Evolutionary conservation across 64 coral and sea anemone species (phyloP).

Genomic region (Orbicella faveolata): DNA sequence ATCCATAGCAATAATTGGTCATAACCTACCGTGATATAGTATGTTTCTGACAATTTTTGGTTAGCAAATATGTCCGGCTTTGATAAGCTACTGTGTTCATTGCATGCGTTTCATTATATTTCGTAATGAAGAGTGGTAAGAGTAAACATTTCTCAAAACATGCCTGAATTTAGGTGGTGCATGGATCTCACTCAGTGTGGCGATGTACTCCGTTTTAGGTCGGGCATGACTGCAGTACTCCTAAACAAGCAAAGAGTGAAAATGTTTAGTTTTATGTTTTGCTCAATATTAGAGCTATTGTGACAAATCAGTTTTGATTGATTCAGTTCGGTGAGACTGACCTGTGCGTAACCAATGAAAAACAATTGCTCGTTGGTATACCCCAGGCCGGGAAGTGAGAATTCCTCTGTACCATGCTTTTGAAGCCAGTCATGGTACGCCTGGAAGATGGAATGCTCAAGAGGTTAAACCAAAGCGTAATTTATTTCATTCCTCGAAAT

Average conservation of each 20-base stretch:
- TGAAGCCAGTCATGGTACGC: slow-evolving; percentile 90
- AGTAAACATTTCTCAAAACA: not conserved
- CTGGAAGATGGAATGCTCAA: slow-evolving; percentile 15
- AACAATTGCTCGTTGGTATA: slow-evolving; percentile 94
- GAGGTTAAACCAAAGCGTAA: no score
- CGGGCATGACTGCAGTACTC: slow-evolving; percentile 90
- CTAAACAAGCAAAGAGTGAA: slow-evolving; percentile 24
- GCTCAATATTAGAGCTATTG: no score
- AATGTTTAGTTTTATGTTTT: not conserved
- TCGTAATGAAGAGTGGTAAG: not conserved
- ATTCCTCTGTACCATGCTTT: slow-evolving; percentile 66
- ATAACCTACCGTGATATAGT: no score
- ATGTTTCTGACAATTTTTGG: no score
- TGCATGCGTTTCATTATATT: no score
- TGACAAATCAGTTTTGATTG: not conserved
- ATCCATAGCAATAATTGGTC: no score
- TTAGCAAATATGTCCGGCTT: no score
- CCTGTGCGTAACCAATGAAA: slow-evolving; percentile 99
- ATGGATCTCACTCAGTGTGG: slow-evolving; percentile 92
- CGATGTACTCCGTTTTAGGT: slow-evolving; percentile 94
- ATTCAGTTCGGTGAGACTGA: slow-evolving; percentile 12
- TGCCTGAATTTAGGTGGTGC: slow-evolving; percentile 95
- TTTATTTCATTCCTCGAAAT: no score
- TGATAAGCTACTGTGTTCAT: no score
- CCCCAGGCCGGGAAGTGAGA: slow-evolving; percentile 59